These are phyloP conservation scores for Vipera latastei DNA, from an alignment of 2,797 vertebrate genomes.

Conservation along the genomic window DNA sequence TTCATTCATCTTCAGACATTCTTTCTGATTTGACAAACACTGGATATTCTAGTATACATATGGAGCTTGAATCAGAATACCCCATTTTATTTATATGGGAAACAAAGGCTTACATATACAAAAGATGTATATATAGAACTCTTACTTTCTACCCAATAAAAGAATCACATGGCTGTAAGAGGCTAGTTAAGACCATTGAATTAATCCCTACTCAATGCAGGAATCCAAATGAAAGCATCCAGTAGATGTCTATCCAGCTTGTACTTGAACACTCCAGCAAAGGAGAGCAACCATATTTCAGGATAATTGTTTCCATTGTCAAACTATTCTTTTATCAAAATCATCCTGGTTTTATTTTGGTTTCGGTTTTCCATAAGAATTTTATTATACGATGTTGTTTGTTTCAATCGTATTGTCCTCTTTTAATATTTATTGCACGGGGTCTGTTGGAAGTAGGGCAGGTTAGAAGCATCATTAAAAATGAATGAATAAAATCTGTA, in stretches of 20 bases:
- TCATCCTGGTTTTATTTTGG: not conserved
- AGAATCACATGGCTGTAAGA: not conserved
- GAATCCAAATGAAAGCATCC: not conserved
- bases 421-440: not conserved
- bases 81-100: not conserved
- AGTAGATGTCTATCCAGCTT: not conserved
- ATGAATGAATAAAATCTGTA: not conserved
- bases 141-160: not conserved
- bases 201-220: not conserved
- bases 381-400: not conserved
- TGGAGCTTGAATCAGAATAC: not conserved
- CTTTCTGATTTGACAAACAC: not conserved
- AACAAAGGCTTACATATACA: not conserved
- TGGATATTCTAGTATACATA: not conserved
- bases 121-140: not conserved
- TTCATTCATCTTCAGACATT: not conserved
- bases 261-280: not conserved
- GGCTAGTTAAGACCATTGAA: not conserved
- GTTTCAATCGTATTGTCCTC: not conserved
- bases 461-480: not conserved
- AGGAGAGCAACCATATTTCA: not conserved
- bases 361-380: not conserved
- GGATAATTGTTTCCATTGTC: not conserved
- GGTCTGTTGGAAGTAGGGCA: not conserved
- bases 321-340: not conserved